phyloP scores from a whole-genome alignment of 2,113 vertebrate species.

The Microtus pennsylvanicus region DNA sequence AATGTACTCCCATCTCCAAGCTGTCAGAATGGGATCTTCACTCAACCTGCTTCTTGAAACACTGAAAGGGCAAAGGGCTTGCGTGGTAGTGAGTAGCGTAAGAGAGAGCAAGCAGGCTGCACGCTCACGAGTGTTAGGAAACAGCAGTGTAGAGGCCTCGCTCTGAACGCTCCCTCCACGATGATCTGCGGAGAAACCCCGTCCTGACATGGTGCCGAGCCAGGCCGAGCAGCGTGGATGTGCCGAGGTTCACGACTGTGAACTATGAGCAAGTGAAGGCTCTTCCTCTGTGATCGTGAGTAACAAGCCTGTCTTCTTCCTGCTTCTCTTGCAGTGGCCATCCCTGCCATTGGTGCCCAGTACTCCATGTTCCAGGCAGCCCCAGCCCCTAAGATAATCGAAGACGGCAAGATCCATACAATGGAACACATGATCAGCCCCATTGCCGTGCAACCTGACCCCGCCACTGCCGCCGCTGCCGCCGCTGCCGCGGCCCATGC shows the following conservation, averaged over 20 bases:
- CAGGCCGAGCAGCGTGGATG: too few species aligned
- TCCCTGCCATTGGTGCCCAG: slow-evolving; percentile 93
- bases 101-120: background rate
- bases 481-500: slow-evolving; percentile 78
- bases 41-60: background rate
- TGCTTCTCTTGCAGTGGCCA: slow-evolving; percentile 90
- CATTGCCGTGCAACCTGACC: slow-evolving; percentile 95
- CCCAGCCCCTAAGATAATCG: slow-evolving; percentile 93
- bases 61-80: background rate
- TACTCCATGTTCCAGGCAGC: slow-evolving; percentile 95
- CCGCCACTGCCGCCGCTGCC: slow-evolving; percentile 83
- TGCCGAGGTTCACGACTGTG: background rate
- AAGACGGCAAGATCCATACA: slow-evolving; percentile 96
- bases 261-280: background rate
- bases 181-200: background rate
- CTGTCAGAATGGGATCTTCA: background rate
- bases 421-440: slow-evolving; percentile 97
- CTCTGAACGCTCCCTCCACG: background rate
- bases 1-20: background rate
- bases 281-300: fast-evolving
- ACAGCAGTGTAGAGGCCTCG: background rate
- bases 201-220: background rate
- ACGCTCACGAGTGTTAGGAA: fast-evolving
- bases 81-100: fast-evolving
- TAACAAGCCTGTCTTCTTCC: background rate